Evolutionary conservation across 2,888 invertebrate genomes (phyloP).

Genomic region (Anagyrus pseudococci): DNA sequence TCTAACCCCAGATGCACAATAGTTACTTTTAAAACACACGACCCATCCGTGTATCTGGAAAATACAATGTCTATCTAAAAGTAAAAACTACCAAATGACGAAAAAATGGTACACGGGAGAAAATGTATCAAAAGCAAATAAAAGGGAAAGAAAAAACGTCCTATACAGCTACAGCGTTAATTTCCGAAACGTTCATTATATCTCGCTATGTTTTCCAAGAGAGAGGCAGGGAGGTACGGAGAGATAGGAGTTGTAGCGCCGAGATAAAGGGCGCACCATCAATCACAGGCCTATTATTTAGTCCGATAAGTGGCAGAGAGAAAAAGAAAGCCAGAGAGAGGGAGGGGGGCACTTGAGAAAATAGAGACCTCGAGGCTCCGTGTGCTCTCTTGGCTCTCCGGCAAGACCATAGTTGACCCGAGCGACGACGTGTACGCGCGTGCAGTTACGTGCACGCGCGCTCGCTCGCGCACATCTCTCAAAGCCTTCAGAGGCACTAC

Average conservation of each 20-base stretch:
- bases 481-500: too few relatives aligned
- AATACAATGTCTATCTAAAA: too few relatives aligned
- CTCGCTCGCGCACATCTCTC: too few relatives aligned
- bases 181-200: conserved; percentile 28
- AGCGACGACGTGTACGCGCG: background rate
- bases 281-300: conserved; percentile 33
- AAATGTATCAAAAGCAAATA: too few relatives aligned
- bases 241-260: too few relatives aligned
- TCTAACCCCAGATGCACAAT: too few relatives aligned
- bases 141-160: background rate
- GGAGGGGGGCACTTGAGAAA: conserved; percentile 20
- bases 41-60: too few relatives aligned
- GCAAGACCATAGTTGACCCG: conserved; percentile 4
- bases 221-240: background rate
- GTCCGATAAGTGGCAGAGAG: conserved; percentile 22
- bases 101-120: background rate
- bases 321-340: background rate
- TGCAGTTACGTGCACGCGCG: background rate
- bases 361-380: conserved; percentile 30
- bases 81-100: too few relatives aligned
- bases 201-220: conserved; percentile 14
- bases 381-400: too few relatives aligned
- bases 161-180: conserved; percentile 17
- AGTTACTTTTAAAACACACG: too few relatives aligned
- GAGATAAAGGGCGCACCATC: conserved; percentile 28